Evolutionary conservation across 2,797 vertebrate genomes (phyloP).

Genomic region (Poecilia gillii): DNA sequence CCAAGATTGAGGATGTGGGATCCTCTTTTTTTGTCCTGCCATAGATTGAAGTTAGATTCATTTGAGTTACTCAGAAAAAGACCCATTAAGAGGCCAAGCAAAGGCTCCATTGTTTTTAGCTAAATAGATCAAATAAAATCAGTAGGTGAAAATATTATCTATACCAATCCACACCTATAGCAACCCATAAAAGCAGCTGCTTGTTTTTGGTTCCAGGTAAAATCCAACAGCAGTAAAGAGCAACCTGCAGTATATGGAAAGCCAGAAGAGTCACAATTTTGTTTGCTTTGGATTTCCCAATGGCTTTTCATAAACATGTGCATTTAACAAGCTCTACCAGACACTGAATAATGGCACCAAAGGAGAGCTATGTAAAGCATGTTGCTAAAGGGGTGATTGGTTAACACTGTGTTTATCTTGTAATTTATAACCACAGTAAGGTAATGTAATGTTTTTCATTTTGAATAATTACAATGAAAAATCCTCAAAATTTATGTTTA

Average conservation of each 20-base stretch:
- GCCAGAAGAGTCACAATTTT: neutral
- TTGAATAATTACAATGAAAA: neutral
- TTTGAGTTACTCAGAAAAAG: neutral
- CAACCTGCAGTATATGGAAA: neutral
- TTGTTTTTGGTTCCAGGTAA: neutral
- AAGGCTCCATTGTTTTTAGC: neutral
- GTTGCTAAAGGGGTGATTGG: neutral
- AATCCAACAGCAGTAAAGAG: neutral
- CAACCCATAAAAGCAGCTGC: neutral
- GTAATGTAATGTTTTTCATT: neutral
- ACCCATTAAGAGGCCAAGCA: neutral
- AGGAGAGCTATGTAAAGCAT: neutral
- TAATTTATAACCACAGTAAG: neutral
- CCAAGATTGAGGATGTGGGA: neutral
- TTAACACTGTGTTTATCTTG: neutral
- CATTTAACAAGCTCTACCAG: neutral
- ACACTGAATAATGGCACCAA: neutral
- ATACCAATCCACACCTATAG: neutral
- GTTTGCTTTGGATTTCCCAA: neutral
- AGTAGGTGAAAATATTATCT: neutral
- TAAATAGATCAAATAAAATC: neutral
- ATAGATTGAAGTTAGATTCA: neutral
- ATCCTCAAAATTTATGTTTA: neutral
- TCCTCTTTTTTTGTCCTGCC: neutral
- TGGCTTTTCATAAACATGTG: neutral